A percentile compares a stretch with the other conserved stretches of the same genome.
These are phyloP conservation scores for Bubo scandiacus DNA, from an alignment of 2,113 vertebrate genomes.

Conservation along the genomic window DNA sequence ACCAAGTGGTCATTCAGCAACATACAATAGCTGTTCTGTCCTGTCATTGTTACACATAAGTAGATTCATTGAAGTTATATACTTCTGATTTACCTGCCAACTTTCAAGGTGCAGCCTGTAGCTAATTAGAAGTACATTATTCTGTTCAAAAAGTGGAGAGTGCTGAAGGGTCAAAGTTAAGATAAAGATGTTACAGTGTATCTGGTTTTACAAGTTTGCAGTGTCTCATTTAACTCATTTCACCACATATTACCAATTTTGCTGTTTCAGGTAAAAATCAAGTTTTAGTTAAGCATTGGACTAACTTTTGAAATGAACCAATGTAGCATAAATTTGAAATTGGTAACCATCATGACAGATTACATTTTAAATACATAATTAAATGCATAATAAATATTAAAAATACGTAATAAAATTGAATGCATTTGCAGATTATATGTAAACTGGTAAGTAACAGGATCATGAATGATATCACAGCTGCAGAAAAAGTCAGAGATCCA, in stretches of 20 bases:
- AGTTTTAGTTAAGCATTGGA: not conserved
- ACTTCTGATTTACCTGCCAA: not conserved
- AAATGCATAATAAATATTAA: not conserved
- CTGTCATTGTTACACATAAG: not conserved
- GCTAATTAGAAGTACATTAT: not conserved
- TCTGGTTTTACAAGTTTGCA: not conserved
- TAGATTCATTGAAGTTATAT: not conserved
- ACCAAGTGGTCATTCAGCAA: conserved; percentile 53
- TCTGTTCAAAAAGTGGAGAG: not conserved
- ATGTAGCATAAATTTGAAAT: not conserved
- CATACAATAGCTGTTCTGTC: not conserved
- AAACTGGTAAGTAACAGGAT: not conserved
- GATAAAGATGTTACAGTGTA: not conserved
- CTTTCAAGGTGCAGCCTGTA: not conserved
- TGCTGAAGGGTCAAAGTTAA: not conserved
- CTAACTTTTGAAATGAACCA: not conserved
- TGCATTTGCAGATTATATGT: not conserved
- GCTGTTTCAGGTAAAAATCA: not conserved
- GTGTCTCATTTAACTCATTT: not conserved
- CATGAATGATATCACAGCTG: not conserved
- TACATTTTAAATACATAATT: not conserved
- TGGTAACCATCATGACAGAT: not conserved
- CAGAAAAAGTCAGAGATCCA: not conserved
- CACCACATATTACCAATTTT: fast-evolving
- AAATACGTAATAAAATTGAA: not conserved